These are phyloP conservation scores for Turnix velox DNA, from an alignment of 2,113 vertebrate species.

Conservation along the genomic window DNA sequence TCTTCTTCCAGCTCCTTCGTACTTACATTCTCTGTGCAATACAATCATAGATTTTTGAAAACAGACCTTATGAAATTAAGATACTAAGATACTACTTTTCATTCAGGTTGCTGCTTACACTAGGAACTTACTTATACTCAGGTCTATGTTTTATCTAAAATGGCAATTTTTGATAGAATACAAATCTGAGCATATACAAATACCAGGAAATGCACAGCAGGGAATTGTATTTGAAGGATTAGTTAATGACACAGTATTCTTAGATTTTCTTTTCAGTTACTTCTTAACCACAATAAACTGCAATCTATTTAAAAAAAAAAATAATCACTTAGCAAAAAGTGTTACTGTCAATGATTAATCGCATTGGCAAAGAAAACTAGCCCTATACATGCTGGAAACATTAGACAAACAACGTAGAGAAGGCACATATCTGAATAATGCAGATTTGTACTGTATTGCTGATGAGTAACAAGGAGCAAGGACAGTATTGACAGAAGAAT, in stretches of 20 bases:
- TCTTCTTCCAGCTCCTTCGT: background rate
- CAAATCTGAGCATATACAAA: background rate
- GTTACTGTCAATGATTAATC: background rate
- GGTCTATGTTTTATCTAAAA: background rate
- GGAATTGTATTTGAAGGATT: background rate
- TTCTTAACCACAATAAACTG: background rate
- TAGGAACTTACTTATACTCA: background rate
- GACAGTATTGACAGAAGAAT: background rate
- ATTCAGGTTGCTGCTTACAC: background rate
- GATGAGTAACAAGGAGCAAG: background rate
- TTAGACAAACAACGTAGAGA: background rate
- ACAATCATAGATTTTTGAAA: background rate
- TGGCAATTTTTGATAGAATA: background rate
- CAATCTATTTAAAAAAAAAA: background rate
- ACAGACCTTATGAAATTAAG: background rate
- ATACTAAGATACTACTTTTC: background rate
- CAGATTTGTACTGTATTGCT: background rate
- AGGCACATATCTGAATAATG: background rate
- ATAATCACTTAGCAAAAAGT: background rate
- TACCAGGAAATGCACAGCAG: background rate
- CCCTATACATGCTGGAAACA: background rate
- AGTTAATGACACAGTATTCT: background rate
- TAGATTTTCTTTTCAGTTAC: background rate
- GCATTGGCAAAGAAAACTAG: background rate
- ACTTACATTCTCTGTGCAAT: background rate